Evolutionary conservation across 2,113 vertebrate species (phyloP).

Genomic region (Ramphastos sulfuratus): DNA sequence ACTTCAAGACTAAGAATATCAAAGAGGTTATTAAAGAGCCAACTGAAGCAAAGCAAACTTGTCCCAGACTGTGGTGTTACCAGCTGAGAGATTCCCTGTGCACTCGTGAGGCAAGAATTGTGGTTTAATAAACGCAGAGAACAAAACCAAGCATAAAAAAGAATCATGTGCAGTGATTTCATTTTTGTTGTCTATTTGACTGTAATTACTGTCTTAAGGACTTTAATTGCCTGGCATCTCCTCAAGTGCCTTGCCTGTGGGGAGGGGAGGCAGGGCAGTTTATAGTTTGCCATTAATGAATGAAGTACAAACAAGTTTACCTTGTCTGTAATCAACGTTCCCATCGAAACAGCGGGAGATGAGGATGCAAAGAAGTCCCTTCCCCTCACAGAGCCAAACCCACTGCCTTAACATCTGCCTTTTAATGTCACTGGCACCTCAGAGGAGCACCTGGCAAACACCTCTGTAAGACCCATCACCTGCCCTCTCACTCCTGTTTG

Average conservation of each 20-base stretch:
- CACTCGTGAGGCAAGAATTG: background rate
- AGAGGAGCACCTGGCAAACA: background rate
- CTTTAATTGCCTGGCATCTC: conserved; percentile 62
- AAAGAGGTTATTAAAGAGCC: background rate
- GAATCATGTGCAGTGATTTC: conserved; percentile 52
- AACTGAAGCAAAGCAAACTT: background rate
- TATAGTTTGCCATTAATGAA: conserved; percentile 61
- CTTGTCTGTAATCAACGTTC: conserved; percentile 45
- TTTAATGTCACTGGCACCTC: background rate
- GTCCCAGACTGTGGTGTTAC: background rate
- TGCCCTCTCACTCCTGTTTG: background rate
- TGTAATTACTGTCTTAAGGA: conserved; percentile 64
- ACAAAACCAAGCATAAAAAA: conserved; percentile 51
- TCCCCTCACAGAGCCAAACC: background rate
- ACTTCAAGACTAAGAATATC: background rate
- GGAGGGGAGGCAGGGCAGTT: conserved; percentile 60
- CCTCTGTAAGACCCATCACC: background rate
- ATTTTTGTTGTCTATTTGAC: conserved; percentile 67
- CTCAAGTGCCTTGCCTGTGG: conserved; percentile 51
- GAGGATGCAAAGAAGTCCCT: background rate
- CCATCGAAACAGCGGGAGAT: conserved; percentile 30
- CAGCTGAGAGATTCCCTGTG: background rate
- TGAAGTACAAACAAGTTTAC: conserved; percentile 62
- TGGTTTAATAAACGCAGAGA: conserved; percentile 28
- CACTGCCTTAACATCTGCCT: background rate